Evolutionary conservation across 1,140 invertebrate species (phyloP).

Genomic region (Plutomurus gul): DNA sequence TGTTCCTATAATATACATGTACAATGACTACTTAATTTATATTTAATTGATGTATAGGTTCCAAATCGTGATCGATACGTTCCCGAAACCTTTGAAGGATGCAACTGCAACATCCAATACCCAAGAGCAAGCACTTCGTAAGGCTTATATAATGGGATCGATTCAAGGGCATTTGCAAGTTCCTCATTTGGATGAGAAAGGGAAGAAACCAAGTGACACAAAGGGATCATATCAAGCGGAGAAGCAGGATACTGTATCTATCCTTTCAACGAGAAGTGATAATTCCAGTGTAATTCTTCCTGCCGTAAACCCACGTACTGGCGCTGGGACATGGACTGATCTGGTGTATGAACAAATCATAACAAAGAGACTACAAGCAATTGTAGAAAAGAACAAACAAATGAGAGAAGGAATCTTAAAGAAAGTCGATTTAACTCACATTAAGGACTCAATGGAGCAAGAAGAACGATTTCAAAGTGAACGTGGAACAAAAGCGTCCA

Average conservation of each 20-base stretch:
- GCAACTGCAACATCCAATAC: background rate
- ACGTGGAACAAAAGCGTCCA: background rate
- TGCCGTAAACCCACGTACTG: background rate
- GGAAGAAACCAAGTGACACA: background rate
- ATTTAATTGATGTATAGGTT: background rate
- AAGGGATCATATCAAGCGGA: too few relatives aligned
- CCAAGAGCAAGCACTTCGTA: background rate
- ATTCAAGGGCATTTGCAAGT: constrained; percentile 40
- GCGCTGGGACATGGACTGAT: constrained; percentile 43
- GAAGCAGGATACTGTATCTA: background rate
- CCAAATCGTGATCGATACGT: constrained; percentile 28
- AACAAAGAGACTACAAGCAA: constrained; percentile 13
- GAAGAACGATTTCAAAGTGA: background rate
- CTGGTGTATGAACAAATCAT: constrained; percentile 46
- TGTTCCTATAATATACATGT: too few relatives aligned
- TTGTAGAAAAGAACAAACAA: constrained; percentile 38
- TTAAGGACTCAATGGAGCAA: background rate
- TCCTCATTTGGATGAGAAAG: background rate
- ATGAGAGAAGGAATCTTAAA: constrained; percentile 30
- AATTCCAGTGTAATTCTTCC: background rate
- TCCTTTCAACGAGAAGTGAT: background rate
- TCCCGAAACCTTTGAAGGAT: constrained; percentile 37
- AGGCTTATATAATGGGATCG: constrained; percentile 32
- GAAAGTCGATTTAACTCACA: constrained; percentile 8
- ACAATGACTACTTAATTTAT: too few relatives aligned